phyloP scores from a whole-genome alignment of 2,797 vertebrate genomes.

The Prionace glauca region DNA sequence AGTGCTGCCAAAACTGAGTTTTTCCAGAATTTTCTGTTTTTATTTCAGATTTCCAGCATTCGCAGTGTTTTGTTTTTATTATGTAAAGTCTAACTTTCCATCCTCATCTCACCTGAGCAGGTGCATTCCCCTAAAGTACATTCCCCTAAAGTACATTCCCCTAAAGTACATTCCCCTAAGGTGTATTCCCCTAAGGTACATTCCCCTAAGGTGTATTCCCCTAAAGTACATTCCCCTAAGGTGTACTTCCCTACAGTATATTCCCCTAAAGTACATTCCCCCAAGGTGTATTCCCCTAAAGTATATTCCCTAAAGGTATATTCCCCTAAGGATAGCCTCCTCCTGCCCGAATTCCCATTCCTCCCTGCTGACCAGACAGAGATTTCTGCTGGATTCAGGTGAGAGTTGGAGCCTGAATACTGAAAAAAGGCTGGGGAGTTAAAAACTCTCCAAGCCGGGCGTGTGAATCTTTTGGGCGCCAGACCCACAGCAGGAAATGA shows the following conservation, averaged over 20 bases:
- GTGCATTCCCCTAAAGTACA: no score
- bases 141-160: neutral
- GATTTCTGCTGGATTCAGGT: neutral
- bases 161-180: no score
- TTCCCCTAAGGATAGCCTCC: neutral
- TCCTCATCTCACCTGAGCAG: neutral
- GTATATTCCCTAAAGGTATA: neutral
- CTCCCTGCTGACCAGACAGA: neutral
- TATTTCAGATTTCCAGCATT: no score
- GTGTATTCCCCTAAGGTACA: neutral
- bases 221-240: neutral
- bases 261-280: no score
- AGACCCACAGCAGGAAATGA: neutral
- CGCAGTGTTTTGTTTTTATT: neutral
- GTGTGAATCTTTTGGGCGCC: neutral
- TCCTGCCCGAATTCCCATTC: neutral
- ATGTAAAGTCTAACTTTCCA: neutral
- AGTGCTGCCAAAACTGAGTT: no score
- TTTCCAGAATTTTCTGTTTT: no score
- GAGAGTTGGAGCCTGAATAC: neutral
- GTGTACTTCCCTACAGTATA: neutral
- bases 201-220: neutral
- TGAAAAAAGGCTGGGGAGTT: neutral
- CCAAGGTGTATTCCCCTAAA: no score
- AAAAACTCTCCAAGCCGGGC: neutral